phyloP scores from a whole-genome alignment of 2,113 vertebrate species.

The Pachycephala philippinensis region DNA sequence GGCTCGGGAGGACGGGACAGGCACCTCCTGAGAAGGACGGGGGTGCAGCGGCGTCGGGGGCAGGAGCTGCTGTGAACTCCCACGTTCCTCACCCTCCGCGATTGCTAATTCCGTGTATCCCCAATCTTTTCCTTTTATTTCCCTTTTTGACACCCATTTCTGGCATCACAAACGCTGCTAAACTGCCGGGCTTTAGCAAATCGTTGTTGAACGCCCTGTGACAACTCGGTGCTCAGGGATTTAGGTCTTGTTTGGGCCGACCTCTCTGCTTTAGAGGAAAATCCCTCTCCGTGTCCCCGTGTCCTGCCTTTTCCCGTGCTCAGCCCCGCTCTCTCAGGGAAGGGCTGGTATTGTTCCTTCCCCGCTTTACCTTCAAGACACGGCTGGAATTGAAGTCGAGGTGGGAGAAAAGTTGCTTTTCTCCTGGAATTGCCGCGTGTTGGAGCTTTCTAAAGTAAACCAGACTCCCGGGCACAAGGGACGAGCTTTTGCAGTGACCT shows the following conservation, averaged over 20 bases:
- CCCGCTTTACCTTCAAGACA: not conserved
- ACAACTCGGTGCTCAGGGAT: not conserved
- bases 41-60: not conserved
- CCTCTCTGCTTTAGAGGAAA: not conserved
- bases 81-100: not conserved
- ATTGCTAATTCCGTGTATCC: rapidly evolving
- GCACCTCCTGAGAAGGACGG: not conserved
- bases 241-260: not conserved
- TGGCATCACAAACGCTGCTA: not conserved
- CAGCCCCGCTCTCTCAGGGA: not conserved
- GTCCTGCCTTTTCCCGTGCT: not conserved
- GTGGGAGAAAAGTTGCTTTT: not conserved
- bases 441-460: not conserved
- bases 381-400: not conserved
- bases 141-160: not conserved
- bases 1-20: not conserved
- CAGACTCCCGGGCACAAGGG: not conserved
- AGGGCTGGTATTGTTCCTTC: not conserved
- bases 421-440: not conserved
- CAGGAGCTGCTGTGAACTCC: not conserved
- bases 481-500: not conserved
- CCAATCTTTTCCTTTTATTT: rapidly evolving
- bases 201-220: not conserved
- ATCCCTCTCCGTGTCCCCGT: not conserved
- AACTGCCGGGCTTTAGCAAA: not conserved